Base-by-base conservation (phyloP, 64 coral and sea anemone genomes). In the Montipora foliosa region DNA sequence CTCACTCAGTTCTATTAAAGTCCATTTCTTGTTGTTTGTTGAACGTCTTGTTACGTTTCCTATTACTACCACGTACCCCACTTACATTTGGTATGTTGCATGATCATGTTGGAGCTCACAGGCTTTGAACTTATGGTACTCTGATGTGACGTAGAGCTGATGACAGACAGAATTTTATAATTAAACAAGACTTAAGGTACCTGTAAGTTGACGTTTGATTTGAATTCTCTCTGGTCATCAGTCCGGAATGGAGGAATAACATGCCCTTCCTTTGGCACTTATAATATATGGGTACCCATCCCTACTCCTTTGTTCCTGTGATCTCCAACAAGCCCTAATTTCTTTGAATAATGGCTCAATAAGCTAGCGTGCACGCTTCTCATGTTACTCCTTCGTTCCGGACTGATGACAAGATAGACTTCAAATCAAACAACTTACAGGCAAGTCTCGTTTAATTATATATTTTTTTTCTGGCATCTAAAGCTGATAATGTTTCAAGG, bases 301-400 rank as follows among this genome's bases (percentile, higher is more conserved):
- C 71, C 71, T 74, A 22, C 71, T 74, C 22, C 71, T 88, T 88
- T 50, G 71, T 74, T 76, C 70, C 61, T 91, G 89, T 91, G 55
- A 81, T 82, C 89, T 91, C 89, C 77, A 62, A 25, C 25, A 25
- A 25, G 25, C 25, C 25, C 25, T 25, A 25, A 25, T 55, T 55
- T 55, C 51, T 55, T 55, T 55, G 9, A 55, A 55, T 55, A 55
- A 55, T 55, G 51, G 51, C 51, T 55, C 51, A 55, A 55, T 55
- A 55, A 55, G 51, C 51, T 55, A 55, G 51, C 51, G 51, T 9
- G 51, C 51, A 9, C 1, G 52, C 52, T 4, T 55, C 52, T 55
- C 89, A 83, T 91, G 89, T 91, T 66, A 91, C 89, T 91, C 89
- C 89, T 91, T 83, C 79, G 89, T 91, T 91, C 89, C 79, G 77